Evolutionary conservation across 2,797 vertebrate genomes (phyloP).

Genomic region (Furcifer pardalis): DNA sequence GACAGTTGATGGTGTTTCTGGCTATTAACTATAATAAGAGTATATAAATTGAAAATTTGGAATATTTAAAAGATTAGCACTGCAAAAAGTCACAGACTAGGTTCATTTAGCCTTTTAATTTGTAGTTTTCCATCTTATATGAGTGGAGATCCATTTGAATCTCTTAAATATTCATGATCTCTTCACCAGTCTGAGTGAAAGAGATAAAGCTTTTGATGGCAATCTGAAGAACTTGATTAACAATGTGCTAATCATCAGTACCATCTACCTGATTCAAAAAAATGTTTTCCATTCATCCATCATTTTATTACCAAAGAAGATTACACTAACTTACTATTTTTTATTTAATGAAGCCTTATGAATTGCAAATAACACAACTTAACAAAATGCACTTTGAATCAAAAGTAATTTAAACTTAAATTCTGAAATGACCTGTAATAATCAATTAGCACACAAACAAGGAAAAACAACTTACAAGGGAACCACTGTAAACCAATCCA

Average conservation of each 20-base stretch:
- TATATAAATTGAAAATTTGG: conserved; percentile 73
- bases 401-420: conserved; percentile 82
- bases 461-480: conserved; percentile 72
- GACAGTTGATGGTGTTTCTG: conserved; percentile 46
- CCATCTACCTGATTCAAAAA: conserved; percentile 87
- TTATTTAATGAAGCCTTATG: conserved; percentile 82
- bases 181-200: conserved; percentile 81
- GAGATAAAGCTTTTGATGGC: conserved; percentile 84
- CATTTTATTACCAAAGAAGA: conserved; percentile 83
- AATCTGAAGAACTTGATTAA: conserved; percentile 88
- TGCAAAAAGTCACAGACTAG: conserved; percentile 76
- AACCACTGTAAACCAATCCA: conserved; percentile 78
- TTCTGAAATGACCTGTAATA: conserved; percentile 83
- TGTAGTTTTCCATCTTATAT: conserved; percentile 81
- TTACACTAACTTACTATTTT: conserved; percentile 82
- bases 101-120: conserved; percentile 83
- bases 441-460: conserved; percentile 78
- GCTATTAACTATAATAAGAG: conserved; percentile 57
- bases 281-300: conserved; percentile 83
- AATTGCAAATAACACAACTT: conserved; percentile 80
- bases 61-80: conserved; percentile 78
- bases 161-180: conserved; percentile 87
- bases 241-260: conserved; percentile 87
- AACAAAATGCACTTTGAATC: conserved; percentile 75
- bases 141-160: conserved; percentile 82